phyloP scores from a whole-genome alignment of 2,888 invertebrate genomes.

The Lomographa bimaculata region DNA sequence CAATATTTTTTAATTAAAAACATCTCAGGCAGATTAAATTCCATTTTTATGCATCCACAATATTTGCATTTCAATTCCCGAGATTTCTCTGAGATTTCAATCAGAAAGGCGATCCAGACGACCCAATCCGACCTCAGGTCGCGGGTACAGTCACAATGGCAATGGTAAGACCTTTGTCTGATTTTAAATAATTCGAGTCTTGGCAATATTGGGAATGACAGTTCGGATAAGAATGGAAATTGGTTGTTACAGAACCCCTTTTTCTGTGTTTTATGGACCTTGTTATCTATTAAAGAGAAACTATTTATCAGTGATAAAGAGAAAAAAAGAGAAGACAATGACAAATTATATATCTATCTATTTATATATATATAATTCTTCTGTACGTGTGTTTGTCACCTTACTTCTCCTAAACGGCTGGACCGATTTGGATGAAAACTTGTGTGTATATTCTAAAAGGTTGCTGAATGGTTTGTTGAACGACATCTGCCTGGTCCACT shows the following conservation, averaged over 20 bases:
- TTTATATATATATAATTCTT: too few species aligned
- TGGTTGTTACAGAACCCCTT: not conserved
- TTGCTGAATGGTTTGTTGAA: too few species aligned
- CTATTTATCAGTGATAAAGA: too few species aligned
- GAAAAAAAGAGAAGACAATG: too few species aligned
- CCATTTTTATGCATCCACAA: conserved; percentile 15
- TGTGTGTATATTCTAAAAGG: too few species aligned
- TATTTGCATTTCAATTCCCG: conserved; percentile 11
- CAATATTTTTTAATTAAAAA: too few species aligned
- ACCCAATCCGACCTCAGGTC: conserved; percentile 23
- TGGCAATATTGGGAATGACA: conserved; percentile 15
- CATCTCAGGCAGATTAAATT: conserved; percentile 2
- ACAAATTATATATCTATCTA: too few species aligned
- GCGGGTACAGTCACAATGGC: conserved; percentile 25
- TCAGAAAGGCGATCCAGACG: conserved; percentile 13
- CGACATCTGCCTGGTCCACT: too few species aligned
- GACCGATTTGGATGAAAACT: too few species aligned
- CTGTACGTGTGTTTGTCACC: too few species aligned
- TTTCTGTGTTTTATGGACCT: conserved; percentile 1
- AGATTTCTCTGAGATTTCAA: conserved; percentile 15
- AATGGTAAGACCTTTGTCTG: conserved; percentile 31
- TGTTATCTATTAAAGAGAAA: too few species aligned
- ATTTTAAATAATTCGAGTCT: conserved; percentile 17
- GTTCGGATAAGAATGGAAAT: conserved; percentile 9
- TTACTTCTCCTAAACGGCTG: too few species aligned